Percentiles rank a stretch among this genome's conserved stretches.
These are phyloP conservation scores for Agrochola circellaris DNA, from an alignment of 2,888 invertebrate species.

Conservation along the genomic window DNA sequence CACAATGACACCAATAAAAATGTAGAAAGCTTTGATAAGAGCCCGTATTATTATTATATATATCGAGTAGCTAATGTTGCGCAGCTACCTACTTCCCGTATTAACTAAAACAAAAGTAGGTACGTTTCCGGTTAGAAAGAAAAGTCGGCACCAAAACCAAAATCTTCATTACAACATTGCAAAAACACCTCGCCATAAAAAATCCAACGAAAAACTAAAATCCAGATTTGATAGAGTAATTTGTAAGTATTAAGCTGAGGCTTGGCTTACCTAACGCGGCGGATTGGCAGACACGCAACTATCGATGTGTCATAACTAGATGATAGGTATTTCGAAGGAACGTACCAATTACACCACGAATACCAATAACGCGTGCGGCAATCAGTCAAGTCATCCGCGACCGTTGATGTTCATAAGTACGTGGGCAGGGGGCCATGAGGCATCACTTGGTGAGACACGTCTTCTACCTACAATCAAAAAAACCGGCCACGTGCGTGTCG, in stretches of 20 bases:
- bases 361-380: slow-evolving; percentile 68
- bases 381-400: slow-evolving; percentile 72
- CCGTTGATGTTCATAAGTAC: slow-evolving; percentile 64
- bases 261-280: slow-evolving; percentile 61
- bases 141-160: not conserved
- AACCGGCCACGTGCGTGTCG: too few species aligned
- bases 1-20: not conserved
- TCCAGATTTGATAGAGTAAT: slow-evolving; percentile 47
- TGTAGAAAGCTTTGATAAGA: slow-evolving; percentile 45
- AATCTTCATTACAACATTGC: not conserved
- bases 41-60: slow-evolving; percentile 32
- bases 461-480: not conserved
- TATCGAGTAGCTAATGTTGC: not conserved
- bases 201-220: slow-evolving; percentile 32
- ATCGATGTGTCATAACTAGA: slow-evolving; percentile 68
- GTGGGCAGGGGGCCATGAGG: slow-evolving; percentile 29
- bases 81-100: not conserved
- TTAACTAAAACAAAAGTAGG: not conserved
- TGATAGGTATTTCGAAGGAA: slow-evolving; percentile 62
- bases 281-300: slow-evolving; percentile 58
- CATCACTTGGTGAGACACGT: not conserved
- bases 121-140: not conserved
- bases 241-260: slow-evolving; percentile 45
- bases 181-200: slow-evolving; percentile 7
- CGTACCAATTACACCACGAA: slow-evolving; percentile 68